Percentiles rank a stretch among this genome's conserved stretches.
Conservation (phyloP, 2,113 vertebrate species). For the Dasyprocta punctata region DNA sequence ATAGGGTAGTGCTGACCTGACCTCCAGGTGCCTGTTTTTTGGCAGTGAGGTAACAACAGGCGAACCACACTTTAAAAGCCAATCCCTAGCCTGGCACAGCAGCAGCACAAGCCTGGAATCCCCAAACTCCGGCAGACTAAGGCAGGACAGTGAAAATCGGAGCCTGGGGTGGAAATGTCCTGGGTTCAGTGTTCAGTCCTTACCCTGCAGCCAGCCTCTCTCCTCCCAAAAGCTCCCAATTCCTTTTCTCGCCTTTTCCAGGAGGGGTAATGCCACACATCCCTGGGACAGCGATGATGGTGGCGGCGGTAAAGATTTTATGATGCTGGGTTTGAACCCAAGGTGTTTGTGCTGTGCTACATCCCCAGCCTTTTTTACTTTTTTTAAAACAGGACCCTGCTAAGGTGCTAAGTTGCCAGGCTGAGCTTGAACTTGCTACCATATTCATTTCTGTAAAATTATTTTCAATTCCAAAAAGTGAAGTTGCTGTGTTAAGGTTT, state of each 20-base stretch:
- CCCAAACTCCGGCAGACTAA: background rate
- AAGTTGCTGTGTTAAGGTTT: background rate
- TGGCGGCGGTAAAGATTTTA: background rate
- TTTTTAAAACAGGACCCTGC: background rate
- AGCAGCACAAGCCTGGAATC: background rate
- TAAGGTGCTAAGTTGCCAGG: background rate
- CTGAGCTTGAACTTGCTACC: background rate
- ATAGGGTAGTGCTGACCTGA: background rate
- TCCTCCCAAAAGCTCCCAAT: background rate
- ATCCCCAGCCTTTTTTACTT: background rate
- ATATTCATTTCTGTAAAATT: background rate
- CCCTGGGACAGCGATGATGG: background rate
- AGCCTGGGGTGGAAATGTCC: background rate
- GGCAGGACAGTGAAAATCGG: background rate
- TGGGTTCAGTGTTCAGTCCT: background rate
- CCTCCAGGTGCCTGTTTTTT: too few species aligned
- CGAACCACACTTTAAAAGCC: background rate
- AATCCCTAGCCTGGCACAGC: background rate
- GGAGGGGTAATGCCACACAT: background rate
- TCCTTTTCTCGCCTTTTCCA: background rate
- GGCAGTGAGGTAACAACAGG: background rate
- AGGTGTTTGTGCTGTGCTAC: background rate
- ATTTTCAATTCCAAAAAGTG: background rate
- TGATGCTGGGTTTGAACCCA: background rate
- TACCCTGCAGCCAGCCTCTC: background rate